Conservation (phyloP, 1,140 invertebrate genomes). For the Hycleus phaleratus region DNA sequence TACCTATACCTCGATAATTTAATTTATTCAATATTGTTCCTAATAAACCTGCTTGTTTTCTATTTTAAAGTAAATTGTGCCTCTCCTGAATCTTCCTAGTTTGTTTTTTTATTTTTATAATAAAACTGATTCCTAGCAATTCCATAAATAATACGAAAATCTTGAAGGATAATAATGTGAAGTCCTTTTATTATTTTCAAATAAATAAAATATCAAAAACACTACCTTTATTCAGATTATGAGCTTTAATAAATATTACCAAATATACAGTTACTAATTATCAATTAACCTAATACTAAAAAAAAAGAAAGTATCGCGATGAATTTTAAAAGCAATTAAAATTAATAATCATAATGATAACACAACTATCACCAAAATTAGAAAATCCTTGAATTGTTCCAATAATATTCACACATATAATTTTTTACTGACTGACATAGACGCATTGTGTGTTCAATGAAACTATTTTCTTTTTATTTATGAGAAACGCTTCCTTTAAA, state of each 20-base stretch:
- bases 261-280: no score
- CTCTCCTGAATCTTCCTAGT: constrained; percentile 11
- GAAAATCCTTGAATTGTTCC: background rate
- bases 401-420: background rate
- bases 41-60: constrained; percentile 16
- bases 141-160: background rate
- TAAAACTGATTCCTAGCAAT: no score
- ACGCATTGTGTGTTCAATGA: no score
- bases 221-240: constrained; percentile 12
- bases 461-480: no score
- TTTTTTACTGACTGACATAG: no score
- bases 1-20: constrained; percentile 21
- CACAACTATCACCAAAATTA: background rate
- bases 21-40: background rate
- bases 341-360: background rate
- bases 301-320: no score
- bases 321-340: background rate
- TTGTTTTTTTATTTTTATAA: background rate
- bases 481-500: no score
- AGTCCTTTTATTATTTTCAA: background rate
- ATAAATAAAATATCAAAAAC: constrained; percentile 13
- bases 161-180: background rate
- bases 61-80: constrained; percentile 1
- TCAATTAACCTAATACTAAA: no score
- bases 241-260: constrained; percentile 17